These are phyloP conservation scores for Nesoenas mayeri DNA, from an alignment of 2,113 vertebrate genomes.

Conservation along the genomic window DNA sequence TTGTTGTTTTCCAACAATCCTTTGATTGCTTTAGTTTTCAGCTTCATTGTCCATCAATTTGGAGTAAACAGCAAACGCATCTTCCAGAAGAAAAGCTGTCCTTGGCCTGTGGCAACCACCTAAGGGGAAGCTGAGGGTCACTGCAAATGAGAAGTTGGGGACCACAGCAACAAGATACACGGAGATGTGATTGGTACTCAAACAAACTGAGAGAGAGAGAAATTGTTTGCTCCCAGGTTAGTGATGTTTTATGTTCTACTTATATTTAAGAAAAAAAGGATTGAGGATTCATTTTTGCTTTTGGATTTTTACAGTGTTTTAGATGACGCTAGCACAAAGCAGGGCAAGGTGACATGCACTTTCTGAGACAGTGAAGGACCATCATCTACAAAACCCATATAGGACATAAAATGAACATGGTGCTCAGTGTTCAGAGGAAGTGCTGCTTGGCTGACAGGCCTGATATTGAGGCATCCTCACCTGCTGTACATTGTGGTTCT, in stretches of 20 bases:
- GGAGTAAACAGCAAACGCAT: background rate
- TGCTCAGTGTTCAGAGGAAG: background rate
- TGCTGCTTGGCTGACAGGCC: background rate
- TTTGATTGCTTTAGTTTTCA: background rate
- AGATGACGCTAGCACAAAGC: accelerated
- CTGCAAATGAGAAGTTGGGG: background rate
- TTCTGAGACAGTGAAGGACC: background rate
- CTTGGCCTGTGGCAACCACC: background rate
- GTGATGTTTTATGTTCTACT: background rate
- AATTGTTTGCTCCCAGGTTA: background rate
- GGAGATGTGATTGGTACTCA: background rate
- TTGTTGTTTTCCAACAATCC: background rate
- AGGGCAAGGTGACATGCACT: background rate
- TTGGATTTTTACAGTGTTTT: background rate
- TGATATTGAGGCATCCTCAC: background rate
- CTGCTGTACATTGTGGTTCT: background rate
- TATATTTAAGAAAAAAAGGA: background rate
- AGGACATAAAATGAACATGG: background rate
- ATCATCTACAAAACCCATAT: accelerated
- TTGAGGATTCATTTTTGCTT: background rate
- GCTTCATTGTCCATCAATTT: background rate
- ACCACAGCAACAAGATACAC: too few species aligned
- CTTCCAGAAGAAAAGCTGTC: background rate
- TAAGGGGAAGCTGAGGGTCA: background rate
- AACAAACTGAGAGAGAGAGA: background rate